phyloP scores from a whole-genome alignment of 2,113 vertebrate genomes.

The Hucho hucho region DNA sequence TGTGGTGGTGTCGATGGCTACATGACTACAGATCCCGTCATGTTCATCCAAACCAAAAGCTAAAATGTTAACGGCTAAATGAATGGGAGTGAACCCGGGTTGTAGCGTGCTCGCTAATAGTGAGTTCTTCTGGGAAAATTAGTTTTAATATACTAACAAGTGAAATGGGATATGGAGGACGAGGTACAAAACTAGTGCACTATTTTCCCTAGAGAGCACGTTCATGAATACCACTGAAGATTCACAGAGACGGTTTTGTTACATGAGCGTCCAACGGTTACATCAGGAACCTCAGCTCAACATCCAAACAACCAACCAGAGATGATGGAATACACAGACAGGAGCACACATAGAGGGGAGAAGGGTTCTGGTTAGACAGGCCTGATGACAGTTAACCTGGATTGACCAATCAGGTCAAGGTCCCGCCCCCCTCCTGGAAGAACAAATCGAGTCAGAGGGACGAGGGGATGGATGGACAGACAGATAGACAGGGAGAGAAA shows the following conservation, averaged over 20 bases:
- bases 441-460: constrained; percentile 33
- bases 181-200: not conserved
- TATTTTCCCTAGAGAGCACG: no score
- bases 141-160: no score
- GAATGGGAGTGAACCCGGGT: constrained; percentile 3
- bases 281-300: constrained; percentile 54
- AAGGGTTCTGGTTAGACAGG: constrained; percentile 46
- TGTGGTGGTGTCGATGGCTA: constrained; percentile 21
- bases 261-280: constrained; percentile 40
- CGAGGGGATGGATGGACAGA: constrained; percentile 14
- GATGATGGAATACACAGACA: constrained; percentile 19
- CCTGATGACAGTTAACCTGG: constrained; percentile 45
- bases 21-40: constrained; percentile 38
- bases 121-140: no score
- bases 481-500: not conserved
- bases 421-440: constrained; percentile 52
- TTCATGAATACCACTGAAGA: no score
- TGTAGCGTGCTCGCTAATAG: not conserved
- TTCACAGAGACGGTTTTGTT: constrained; percentile 15
- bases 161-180: constrained; percentile 2
- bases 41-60: constrained; percentile 42
- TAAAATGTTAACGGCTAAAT: constrained; percentile 28
- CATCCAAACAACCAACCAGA: constrained; percentile 48
- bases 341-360: constrained; percentile 33
- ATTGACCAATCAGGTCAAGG: constrained; percentile 58